Percentiles rank a stretch among this genome's conserved stretches.
phyloP scores from a whole-genome alignment of 2,113 vertebrate genomes.

The Eretmochelys imbricata region DNA sequence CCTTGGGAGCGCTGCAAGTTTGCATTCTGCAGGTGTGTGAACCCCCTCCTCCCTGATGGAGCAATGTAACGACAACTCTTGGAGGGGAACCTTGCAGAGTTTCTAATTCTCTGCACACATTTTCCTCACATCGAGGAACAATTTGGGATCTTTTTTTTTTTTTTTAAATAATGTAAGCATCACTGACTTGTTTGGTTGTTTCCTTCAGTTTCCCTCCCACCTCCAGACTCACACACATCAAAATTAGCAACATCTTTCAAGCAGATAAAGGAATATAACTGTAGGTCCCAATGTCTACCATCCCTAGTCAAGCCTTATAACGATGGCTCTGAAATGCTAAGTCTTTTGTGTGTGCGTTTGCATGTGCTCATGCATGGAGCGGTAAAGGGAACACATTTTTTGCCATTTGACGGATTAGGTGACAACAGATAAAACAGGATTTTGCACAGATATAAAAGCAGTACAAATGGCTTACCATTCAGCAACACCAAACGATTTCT shows the following conservation, averaged over 20 bases:
- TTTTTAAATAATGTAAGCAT: neutral
- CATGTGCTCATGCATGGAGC: neutral
- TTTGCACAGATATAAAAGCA: slow-evolving; percentile 15
- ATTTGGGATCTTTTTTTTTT: neutral
- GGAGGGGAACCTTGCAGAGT: rapidly evolving
- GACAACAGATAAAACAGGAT: neutral
- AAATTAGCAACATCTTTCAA: slow-evolving; percentile 34
- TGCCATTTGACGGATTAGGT: neutral
- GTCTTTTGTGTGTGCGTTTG: neutral
- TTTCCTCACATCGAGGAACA: slow-evolving; percentile 7
- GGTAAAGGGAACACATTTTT: neutral
- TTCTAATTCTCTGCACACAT: neutral
- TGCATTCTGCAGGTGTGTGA: neutral
- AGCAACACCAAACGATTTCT: neutral
- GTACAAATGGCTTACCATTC: slow-evolving; percentile 30
- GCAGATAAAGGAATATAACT: neutral
- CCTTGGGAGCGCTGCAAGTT: neutral
- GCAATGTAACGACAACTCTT: neutral
- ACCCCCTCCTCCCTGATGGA: neutral
- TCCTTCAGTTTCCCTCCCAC: neutral
- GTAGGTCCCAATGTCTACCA: neutral
- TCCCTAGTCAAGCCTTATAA: neutral
- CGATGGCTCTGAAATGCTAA: neutral
- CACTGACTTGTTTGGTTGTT: neutral
- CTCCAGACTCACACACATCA: neutral